Conservation (phyloP, 2,113 vertebrate species). For the Mixornis gularis region DNA sequence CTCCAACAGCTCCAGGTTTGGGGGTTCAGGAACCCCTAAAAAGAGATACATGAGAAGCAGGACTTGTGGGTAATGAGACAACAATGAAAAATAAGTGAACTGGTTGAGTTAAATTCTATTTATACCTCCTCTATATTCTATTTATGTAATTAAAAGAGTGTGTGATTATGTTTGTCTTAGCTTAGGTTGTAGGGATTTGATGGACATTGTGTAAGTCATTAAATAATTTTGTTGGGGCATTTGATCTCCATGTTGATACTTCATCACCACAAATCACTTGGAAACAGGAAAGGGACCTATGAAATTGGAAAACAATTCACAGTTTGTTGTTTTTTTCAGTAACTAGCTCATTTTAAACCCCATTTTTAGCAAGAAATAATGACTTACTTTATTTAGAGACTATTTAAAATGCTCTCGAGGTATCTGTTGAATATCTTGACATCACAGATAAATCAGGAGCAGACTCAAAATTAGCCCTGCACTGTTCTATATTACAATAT, state of each 20-base stretch:
- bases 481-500: not conserved
- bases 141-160: not conserved
- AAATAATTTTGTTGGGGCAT: not conserved
- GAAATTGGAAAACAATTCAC: not conserved
- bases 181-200: not conserved
- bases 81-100: not conserved
- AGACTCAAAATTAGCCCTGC: not conserved
- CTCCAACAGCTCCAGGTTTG: not conserved
- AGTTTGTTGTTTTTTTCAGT: conserved; percentile 3
- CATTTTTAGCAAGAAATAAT: conserved; percentile 36
- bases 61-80: not conserved
- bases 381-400: conserved; percentile 35
- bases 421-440: not conserved
- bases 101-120: not conserved
- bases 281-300: not conserved
- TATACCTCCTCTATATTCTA: not conserved
- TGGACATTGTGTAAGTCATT: fast-evolving
- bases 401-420: conserved; percentile 4
- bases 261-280: not conserved
- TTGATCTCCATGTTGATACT: not conserved
- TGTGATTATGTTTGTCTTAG: not conserved
- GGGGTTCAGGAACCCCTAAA: not conserved
- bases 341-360: not conserved
- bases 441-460: conserved; percentile 6
- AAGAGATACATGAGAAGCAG: not conserved